Evolutionary conservation across 2,888 invertebrate species (phyloP).

Genomic region (Apodemia hepburni): DNA sequence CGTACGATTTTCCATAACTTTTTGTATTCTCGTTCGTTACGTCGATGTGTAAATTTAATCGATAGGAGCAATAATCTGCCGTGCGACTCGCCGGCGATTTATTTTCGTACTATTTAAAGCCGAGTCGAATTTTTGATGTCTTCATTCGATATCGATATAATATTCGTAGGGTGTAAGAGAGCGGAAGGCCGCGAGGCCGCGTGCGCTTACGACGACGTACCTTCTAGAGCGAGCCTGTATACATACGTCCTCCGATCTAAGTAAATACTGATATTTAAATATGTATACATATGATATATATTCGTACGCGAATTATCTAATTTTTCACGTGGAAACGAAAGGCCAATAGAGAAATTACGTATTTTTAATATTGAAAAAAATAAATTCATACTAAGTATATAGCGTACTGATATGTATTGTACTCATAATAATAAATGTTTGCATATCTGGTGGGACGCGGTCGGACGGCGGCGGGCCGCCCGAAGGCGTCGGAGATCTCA

Average conservation of each 20-base stretch:
- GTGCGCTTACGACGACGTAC: conserved; percentile 78
- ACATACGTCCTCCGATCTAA: conserved; percentile 79
- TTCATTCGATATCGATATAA: conserved; percentile 74
- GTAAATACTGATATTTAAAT: conserved; percentile 74
- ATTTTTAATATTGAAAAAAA: conserved; percentile 77
- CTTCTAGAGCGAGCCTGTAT: conserved; percentile 79
- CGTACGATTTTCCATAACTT: conserved; percentile 79
- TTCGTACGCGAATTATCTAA: conserved; percentile 76
- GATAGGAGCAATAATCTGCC: conserved; percentile 78
- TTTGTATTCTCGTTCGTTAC: conserved; percentile 80
- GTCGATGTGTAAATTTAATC: conserved; percentile 78
- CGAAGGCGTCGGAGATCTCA: conserved; percentile 76
- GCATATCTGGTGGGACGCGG: conserved; percentile 75
- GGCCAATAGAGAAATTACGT: conserved; percentile 79
- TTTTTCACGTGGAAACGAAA: conserved; percentile 74
- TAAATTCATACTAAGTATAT: conserved; percentile 67
- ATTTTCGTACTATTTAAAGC: conserved; percentile 80
- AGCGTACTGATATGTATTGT: conserved; percentile 67
- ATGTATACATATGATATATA: conserved; percentile 75
- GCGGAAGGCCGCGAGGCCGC: conserved; percentile 69
- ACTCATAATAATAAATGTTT: conserved; percentile 57
- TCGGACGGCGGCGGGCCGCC: conserved; percentile 63
- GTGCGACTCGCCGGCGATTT: conserved; percentile 78
- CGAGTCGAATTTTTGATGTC: conserved; percentile 77
- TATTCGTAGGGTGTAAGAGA: conserved; percentile 73